These are phyloP conservation scores for Scaptomyza hsui DNA, from an alignment of 1,140 invertebrate genomes.

Conservation along the genomic window DNA sequence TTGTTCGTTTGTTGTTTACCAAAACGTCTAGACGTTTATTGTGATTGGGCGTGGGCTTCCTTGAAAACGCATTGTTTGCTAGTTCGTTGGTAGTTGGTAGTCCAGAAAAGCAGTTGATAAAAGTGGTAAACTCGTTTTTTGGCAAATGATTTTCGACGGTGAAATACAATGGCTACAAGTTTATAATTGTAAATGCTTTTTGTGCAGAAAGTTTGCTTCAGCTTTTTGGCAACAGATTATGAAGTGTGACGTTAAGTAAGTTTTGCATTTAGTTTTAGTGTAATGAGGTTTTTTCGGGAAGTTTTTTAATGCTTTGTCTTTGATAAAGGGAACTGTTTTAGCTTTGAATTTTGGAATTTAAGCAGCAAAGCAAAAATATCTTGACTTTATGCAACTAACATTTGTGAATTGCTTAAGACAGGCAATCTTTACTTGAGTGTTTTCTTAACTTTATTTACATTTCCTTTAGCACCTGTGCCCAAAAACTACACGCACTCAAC, in stretches of 20 bases:
- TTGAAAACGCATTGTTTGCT: conserved; percentile 32
- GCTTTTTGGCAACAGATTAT: conserved; percentile 28
- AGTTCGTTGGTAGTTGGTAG: not conserved
- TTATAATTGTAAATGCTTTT: conserved; percentile 36
- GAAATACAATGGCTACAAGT: conserved; percentile 38
- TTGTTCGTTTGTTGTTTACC: conserved; percentile 72
- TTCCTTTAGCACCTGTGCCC: conserved; percentile 31
- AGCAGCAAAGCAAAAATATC: not conserved
- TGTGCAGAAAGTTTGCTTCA: conserved; percentile 29
- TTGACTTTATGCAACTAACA: conserved; percentile 10
- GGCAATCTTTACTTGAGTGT: conserved; percentile 2
- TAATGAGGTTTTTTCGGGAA: not conserved
- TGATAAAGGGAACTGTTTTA: not conserved
- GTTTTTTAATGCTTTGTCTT: not conserved
- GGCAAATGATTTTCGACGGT: conserved; percentile 21
- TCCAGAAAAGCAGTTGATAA: conserved; percentile 23
- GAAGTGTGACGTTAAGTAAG: conserved; percentile 15
- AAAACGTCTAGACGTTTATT: conserved; percentile 70
- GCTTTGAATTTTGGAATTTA: not conserved
- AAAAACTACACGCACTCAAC: conserved; percentile 2
- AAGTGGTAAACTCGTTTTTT: conserved; percentile 36
- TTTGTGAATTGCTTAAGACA: conserved; percentile 27
- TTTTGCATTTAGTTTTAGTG: not conserved
- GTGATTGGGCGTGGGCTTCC: conserved; percentile 51
- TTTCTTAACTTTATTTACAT: conserved; percentile 6